A percentile compares a stretch with the other conserved stretches of the same genome.
Evolutionary conservation across 1,140 invertebrate species (phyloP).

Genomic region (Philopotamus ludificatus): DNA sequence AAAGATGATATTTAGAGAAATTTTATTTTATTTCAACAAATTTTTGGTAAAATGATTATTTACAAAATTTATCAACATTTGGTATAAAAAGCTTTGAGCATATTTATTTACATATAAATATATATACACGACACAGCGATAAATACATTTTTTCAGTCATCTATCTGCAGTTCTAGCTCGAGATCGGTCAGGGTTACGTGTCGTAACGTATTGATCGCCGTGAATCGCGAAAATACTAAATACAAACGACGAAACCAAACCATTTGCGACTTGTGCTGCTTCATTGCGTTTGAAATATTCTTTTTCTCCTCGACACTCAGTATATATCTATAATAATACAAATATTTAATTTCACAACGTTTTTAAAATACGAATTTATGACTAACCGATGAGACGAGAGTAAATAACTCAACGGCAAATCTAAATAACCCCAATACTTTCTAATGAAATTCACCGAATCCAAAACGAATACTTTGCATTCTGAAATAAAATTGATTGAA

Average conservation of each 20-base stretch:
- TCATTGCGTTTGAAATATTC: constrained; percentile 74
- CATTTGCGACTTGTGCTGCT: constrained; percentile 81
- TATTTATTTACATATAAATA: constrained; percentile 5
- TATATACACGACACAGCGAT: not conserved
- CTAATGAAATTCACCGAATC: constrained; percentile 81
- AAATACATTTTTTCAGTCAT: constrained; percentile 51
- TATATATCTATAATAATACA: constrained; percentile 57
- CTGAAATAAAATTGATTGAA: constrained; percentile 56
- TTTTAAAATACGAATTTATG: constrained; percentile 16
- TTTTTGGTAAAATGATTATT: not conserved
- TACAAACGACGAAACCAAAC: constrained; percentile 92
- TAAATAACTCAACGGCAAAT: constrained; percentile 76
- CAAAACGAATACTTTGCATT: constrained; percentile 76
- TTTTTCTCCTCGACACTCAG: constrained; percentile 58
- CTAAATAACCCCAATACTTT: constrained; percentile 83
- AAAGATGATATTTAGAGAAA: too few species aligned
- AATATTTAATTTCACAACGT: not conserved
- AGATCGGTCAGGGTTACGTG: constrained; percentile 69
- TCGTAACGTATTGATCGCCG: constrained; percentile 83
- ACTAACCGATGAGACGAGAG: constrained; percentile 72
- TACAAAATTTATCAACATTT: constrained; percentile 7
- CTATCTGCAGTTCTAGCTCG: constrained; percentile 72
- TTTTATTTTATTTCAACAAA: not conserved
- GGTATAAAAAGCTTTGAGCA: constrained; percentile 17
- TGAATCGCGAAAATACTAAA: constrained; percentile 86